Evolutionary conservation across 1,140 invertebrate genomes (phyloP), one percentile per base, ranked within the genome.

Genomic region (Cephus cinctus): DNA sequence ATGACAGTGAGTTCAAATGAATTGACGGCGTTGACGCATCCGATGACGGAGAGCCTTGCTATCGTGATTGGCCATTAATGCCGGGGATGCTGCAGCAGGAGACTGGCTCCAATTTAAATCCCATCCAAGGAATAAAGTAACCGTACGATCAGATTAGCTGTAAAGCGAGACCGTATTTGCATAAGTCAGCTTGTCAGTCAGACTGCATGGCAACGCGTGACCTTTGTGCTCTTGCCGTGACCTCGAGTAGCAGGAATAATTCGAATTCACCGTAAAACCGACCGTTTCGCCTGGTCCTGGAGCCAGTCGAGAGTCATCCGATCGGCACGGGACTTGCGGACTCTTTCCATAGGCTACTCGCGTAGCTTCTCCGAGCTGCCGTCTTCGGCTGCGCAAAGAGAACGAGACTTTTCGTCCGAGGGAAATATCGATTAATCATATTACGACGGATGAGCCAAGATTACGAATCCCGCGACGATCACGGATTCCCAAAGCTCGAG

Each of bases 151-250:
- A 67, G 69, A 74, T 72, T 72, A 70, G 61, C 56, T 55, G 56
- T 11, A 14, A 21, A 61, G 62, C 59, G 66, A 70, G 65, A 50
- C 49, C 67, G 63, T 74, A 75, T 75, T 75, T 75, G 73, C 73
- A 75, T 75, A 75, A 76, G 72, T 76, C 72, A 75, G 72, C 59
- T 73, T 74, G 72, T 75, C 73, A 75, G 72, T 76, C 73, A 73
- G 67, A 62, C 63, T 61, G 65, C 61, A 56, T 74, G 71, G 71
- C 73, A 74, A 73, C 63, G 58, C 63, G 57, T 66, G 71, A 74
- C 69, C 71, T 64, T 63, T 65, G 61, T 56, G 62, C 65, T 63
- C 56, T 54, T 57, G 25, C n/a, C n/a, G 25, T n/a, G n/a, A n/a
- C n/a, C n/a, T n/a, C n/a, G n/a, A n/a, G n/a, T n/a, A n/a, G n/a